Evolutionary conservation across 1,140 invertebrate genomes (phyloP), one percentile per base, ranked within the genome.

Genomic region (Babylonia areolata): DNA sequence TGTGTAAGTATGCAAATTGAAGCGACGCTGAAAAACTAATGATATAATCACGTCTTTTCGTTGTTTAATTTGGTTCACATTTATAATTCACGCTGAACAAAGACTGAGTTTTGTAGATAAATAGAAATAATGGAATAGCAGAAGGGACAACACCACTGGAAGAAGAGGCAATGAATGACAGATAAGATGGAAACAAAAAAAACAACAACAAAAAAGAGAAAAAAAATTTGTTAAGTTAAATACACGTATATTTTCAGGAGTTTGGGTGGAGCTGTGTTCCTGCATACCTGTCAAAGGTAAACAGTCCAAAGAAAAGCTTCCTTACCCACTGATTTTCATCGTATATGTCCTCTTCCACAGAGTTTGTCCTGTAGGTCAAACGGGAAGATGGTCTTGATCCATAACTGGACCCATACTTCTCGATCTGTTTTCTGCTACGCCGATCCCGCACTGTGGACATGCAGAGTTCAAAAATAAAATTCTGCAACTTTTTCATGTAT

Each of bases 321-420:
- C 40, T 84, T 85, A 92, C 89, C 87, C 90, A 89, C 37, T 89
- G 78, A 69, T 87, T 86, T 82, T 91, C 91, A 87, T 91, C 85
- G 86, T 88, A 89, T 15, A 89, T 84, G 40, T 91, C 90, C 11
- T 89, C 89, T 35, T 86, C 46, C 1, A 40, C 89, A 58, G 88
- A 86, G 33, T 87, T 35, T 17, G 82, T 64, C 35, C 33, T n/a
- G 31, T 86, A 73, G 33, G 88, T 89, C 84, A 89, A 85, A 12
- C 86, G 79, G 17, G 91, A 90, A 15, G 84, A 71, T 46, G 91
- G 89, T 78, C 90, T 85, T 35, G 81, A 71, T 12, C 88, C 71
- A 80, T 85, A 88, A 73, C 90, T 85, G 40, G 81, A 71, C 9
- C 88, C 71, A 80, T 85, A 88, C 78, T 89, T 89, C 73, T 88